Conservation (phyloP, 2,797 vertebrate species). For the Pogonophryne albipinna region DNA sequence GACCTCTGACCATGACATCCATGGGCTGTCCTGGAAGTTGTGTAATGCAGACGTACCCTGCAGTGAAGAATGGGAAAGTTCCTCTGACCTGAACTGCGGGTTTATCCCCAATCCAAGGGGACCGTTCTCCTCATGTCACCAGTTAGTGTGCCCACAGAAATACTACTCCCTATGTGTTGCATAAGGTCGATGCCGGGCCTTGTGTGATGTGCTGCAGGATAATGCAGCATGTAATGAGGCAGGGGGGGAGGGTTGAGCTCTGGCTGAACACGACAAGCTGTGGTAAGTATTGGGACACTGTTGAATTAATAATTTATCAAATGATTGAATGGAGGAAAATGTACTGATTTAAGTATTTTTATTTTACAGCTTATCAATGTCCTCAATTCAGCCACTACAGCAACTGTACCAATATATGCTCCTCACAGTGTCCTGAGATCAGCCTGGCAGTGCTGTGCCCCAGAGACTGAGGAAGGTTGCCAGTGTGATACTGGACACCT, state of each 20-base stretch:
- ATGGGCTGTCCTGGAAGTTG: conserved; percentile 31
- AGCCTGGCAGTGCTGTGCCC: background rate
- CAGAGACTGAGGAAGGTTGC: conserved; percentile 58
- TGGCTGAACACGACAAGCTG: conserved; percentile 63
- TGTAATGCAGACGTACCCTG: conserved; percentile 28
- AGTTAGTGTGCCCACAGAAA: conserved; percentile 22
- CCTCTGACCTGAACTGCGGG: conserved; percentile 48
- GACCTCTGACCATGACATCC: conserved; percentile 21
- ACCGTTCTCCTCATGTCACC: conserved; percentile 46
- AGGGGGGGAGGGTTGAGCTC: conserved; percentile 8
- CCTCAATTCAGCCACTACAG: conserved; percentile 58
- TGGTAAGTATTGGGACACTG: conserved; percentile 43
- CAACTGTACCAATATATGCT: conserved; percentile 39
- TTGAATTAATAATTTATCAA: background rate
- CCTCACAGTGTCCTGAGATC: conserved; percentile 38
- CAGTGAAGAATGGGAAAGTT: conserved; percentile 19
- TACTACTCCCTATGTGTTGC: conserved; percentile 42
- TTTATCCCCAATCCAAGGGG: conserved; percentile 41
- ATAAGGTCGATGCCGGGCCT: background rate
- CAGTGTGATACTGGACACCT: conserved; percentile 43
- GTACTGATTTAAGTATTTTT: background rate
- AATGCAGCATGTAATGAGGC: conserved; percentile 52
- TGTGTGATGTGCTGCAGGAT: conserved; percentile 48
- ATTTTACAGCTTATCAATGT: conserved; percentile 44
- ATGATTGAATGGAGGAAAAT: conserved; percentile 5